Evolutionary conservation across 2,797 vertebrate genomes (phyloP), one percentile per base, ranked within the genome.

Genomic region (Picus viridis): DNA sequence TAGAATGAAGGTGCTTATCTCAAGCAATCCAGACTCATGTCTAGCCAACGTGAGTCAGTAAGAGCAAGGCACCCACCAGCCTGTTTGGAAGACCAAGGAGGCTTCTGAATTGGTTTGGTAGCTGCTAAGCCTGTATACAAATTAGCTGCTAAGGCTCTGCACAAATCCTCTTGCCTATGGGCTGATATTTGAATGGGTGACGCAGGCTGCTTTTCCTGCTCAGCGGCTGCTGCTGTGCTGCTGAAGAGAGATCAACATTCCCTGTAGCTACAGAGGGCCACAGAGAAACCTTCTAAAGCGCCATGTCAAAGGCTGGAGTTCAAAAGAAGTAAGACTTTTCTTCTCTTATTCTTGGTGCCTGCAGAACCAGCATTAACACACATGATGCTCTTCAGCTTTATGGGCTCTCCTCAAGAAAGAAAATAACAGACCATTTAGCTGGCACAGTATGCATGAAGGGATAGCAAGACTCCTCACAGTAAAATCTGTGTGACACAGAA

Each of bases 401-500:
- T 4, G 26, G 73, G 67, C 53, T 91, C 47, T 83, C 90, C 73
- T 36, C 47, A 84, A 82, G 81, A 58, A 74, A 58, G 39, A 79
- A 83, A 89, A 64, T 22, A 83, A 67, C 49, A 83, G 47, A 49
- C n/a, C 51, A 24, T 80, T 73, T 85, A 64, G 64, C 30, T 59
- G 69, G 69, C 75, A 58, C 30, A 16, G 92, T 54, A 64, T 0
- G 1, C 23, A 74, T 1, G 9, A 77, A 70, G 45, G 10, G 19
- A 91, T 8, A 90, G 88, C 80, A 61, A 89, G n/a, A 91, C 56
- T 61, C 81, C 85, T 90, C 7, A 8, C 81, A 92, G 81, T 61
- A 90, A 79, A 86, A 92, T 78, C 84, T 13, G 41, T 16, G 78
- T 82, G 86, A 93, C 10, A 19, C 88, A 80, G 68, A 71, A 91